These are phyloP conservation scores for Melanaphis sacchari DNA, from an alignment of 1,140 invertebrate genomes.

Conservation along the genomic window DNA sequence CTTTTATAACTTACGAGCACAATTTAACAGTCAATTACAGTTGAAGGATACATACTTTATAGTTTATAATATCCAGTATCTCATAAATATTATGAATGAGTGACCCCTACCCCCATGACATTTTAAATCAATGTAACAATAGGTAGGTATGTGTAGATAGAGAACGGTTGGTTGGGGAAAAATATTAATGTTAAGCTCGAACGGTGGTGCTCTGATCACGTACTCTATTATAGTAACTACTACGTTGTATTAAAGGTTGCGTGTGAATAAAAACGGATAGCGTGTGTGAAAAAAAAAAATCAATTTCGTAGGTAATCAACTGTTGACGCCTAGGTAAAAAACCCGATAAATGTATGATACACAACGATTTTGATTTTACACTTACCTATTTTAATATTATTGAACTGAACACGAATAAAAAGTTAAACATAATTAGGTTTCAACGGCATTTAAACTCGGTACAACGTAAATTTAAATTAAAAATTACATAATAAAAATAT, in stretches of 20 bases:
- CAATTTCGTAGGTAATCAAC: background rate
- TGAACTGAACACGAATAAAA: background rate
- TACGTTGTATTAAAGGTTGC: background rate
- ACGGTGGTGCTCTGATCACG: background rate
- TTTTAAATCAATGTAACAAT: conserved; percentile 46
- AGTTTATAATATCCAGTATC: conserved; percentile 41
- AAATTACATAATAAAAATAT: conserved; percentile 6
- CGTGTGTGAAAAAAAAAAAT: conserved; percentile 10
- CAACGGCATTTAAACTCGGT: background rate
- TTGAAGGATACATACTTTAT: conserved; percentile 51
- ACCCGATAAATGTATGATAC: background rate
- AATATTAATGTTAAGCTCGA: background rate
- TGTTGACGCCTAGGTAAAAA: conserved; percentile 31
- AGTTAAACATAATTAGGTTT: conserved; percentile 29
- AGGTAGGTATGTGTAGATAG: background rate
- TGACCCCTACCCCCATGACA: conserved; percentile 48
- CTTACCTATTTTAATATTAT: conserved; percentile 7
- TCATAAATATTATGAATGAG: conserved; percentile 45
- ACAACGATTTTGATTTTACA: background rate
- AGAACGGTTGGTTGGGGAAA: background rate
- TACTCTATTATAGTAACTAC: background rate
- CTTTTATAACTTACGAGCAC: background rate
- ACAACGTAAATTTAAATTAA: background rate
- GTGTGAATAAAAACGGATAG: background rate
- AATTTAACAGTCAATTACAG: conserved; percentile 45